Percentiles rank a stretch among this genome's conserved stretches.
Conservation (phyloP, 2,113 vertebrate species). For the Dolichallabes microphthalmus region DNA sequence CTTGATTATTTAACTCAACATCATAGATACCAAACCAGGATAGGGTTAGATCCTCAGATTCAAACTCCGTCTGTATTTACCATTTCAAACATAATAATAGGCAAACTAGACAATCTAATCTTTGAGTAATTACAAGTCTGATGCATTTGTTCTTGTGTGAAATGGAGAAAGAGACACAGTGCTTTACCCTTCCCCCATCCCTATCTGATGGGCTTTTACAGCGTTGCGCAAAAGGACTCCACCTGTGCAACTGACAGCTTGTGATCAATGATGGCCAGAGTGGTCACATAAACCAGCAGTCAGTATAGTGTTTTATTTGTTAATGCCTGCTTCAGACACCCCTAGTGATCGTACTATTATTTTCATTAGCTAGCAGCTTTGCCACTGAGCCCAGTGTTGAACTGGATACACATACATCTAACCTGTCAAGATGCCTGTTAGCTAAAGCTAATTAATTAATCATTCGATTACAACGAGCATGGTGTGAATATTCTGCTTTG, state of each 20-base stretch:
- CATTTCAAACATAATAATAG: background rate
- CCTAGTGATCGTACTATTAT: background rate
- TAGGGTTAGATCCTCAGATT: background rate
- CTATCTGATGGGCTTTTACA: slow-evolving; percentile 36
- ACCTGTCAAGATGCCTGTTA: slow-evolving; percentile 36
- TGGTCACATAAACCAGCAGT: background rate
- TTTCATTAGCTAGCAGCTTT: background rate
- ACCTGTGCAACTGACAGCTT: slow-evolving; percentile 47
- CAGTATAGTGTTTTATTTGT: no score
- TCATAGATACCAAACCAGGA: background rate
- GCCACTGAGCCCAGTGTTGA: background rate
- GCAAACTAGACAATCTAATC: background rate
- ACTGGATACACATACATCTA: background rate
- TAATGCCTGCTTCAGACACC: background rate
- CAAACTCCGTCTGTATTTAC: no score
- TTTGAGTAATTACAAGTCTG: background rate
- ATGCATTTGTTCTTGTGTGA: background rate
- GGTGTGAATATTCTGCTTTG: background rate
- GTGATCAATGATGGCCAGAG: slow-evolving; percentile 29
- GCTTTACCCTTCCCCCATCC: slow-evolving; percentile 13
- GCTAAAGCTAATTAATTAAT: slow-evolving; percentile 19
- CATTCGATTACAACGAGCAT: background rate
- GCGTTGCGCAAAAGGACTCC: slow-evolving; percentile 46
- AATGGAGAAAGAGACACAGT: background rate
- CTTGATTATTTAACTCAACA: background rate